phyloP scores from a whole-genome alignment of 2,797 vertebrate species.

The Brotula barbata region DNA sequence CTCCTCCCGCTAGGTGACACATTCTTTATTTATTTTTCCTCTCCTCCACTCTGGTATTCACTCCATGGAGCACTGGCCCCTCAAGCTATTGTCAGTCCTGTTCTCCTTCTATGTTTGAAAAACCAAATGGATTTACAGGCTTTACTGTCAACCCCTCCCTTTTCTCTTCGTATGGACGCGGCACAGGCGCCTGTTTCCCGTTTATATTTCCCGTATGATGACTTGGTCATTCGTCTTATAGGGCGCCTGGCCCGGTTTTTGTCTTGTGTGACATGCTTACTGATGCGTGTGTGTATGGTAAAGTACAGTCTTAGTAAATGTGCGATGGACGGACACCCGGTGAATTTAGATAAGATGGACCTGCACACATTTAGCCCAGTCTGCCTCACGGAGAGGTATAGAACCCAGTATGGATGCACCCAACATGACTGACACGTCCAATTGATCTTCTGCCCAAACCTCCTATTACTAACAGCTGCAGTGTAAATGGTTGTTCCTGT shows the following conservation, averaged over 20 bases:
- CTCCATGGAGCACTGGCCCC: conserved; percentile 75
- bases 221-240: conserved; percentile 61
- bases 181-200: conserved; percentile 52
- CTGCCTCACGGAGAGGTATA: conserved; percentile 8
- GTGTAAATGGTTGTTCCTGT: conserved; percentile 8
- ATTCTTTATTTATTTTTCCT: conserved; percentile 78
- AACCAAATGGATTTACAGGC: conserved; percentile 80
- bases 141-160: conserved; percentile 75
- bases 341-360: neutral
- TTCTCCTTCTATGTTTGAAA: conserved; percentile 80
- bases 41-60: conserved; percentile 76
- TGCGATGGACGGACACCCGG: neutral
- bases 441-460: conserved; percentile 9
- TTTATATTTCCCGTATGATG: conserved; percentile 64
- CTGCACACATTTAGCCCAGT: neutral
- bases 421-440: conserved; percentile 5
- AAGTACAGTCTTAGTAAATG: conserved; percentile 21
- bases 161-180: conserved; percentile 56
- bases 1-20: conserved; percentile 80
- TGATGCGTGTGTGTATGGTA: conserved; percentile 12
- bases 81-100: conserved; percentile 82
- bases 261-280: conserved; percentile 26
- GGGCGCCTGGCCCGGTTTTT: conserved; percentile 19
- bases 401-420: neutral
- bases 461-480: conserved; percentile 3